Conservation (phyloP, 2,888 invertebrate species). For the Drosophila recens region DNA sequence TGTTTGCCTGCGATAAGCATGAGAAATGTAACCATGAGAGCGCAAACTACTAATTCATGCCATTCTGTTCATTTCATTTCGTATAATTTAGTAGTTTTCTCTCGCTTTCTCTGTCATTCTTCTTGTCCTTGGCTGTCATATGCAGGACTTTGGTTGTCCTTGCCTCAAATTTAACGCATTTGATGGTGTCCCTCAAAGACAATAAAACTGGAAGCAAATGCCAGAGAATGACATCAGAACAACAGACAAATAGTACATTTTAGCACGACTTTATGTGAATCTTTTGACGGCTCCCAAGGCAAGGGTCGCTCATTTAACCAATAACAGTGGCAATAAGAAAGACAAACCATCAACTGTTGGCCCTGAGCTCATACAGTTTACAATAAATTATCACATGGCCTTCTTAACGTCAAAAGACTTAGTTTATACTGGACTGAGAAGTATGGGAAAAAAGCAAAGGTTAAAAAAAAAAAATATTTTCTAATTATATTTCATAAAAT, state of each 20-base stretch:
- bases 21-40: slow-evolving; percentile 11
- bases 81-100: slow-evolving; percentile 1
- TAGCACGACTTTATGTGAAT: slow-evolving; percentile 45
- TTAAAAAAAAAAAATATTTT: too few species aligned
- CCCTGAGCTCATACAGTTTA: slow-evolving; percentile 28
- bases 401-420: slow-evolving; percentile 10
- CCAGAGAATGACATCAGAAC: slow-evolving; percentile 64
- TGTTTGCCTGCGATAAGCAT: slow-evolving; percentile 43
- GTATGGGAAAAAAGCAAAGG: background rate
- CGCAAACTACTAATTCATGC: background rate
- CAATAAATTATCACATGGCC: slow-evolving; percentile 27
- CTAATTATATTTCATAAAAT: background rate
- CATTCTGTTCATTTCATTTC: slow-evolving; percentile 1
- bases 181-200: slow-evolving; percentile 34
- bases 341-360: slow-evolving; percentile 22
- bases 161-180: slow-evolving; percentile 25
- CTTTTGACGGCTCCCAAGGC: slow-evolving; percentile 14
- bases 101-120: background rate
- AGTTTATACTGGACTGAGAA: slow-evolving; percentile 10
- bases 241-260: slow-evolving; percentile 40
- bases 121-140: slow-evolving; percentile 10
- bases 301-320: slow-evolving; percentile 8
- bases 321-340: slow-evolving; percentile 16
- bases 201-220: slow-evolving; percentile 54
- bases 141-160: slow-evolving; percentile 38